Conservation (phyloP, 2,888 invertebrate species). For the Rosalia funebris region DNA sequence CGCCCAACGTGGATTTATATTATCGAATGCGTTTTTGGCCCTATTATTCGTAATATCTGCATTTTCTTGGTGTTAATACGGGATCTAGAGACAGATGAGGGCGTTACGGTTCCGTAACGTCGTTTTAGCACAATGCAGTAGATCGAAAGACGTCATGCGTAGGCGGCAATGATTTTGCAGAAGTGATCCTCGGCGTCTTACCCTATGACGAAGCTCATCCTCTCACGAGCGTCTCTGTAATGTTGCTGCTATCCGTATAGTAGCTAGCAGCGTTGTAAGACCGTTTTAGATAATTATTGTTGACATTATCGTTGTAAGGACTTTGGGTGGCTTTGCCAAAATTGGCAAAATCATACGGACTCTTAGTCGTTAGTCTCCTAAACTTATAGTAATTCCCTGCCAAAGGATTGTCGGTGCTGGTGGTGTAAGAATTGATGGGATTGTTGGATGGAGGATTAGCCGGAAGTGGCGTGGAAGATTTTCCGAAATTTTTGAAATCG, state of each 20-base stretch:
- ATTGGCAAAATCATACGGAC: constrained; percentile 66
- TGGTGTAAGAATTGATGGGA: constrained; percentile 30
- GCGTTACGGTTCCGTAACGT: neutral
- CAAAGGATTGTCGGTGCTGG: constrained; percentile 63
- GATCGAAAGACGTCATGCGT: constrained; percentile 18
- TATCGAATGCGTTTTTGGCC: neutral
- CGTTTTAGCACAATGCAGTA: constrained; percentile 5
- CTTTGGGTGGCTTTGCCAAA: constrained; percentile 69
- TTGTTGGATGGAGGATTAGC: constrained; percentile 37
- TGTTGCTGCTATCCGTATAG: constrained; percentile 59
- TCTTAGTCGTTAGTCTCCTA: constrained; percentile 68
- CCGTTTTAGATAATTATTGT: constrained; percentile 64
- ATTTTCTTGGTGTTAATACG: neutral
- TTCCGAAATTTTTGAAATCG: constrained; percentile 54
- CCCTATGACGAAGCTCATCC: constrained; percentile 44
- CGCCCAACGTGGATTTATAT: neutral
- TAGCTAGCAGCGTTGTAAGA: constrained; percentile 65
- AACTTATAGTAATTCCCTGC: constrained; percentile 62
- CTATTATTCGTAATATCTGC: neutral
- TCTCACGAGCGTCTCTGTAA: constrained; percentile 51
- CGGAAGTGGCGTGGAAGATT: constrained; percentile 42
- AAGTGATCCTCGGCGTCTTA: constrained; percentile 39
- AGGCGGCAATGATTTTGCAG: constrained; percentile 5
- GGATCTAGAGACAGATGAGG: neutral
- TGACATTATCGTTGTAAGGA: constrained; percentile 62